A percentile compares a stretch with the other conserved stretches of the same genome.
Conservation (phyloP, 2,113 vertebrate species). For the Amphiprion percula region DNA sequence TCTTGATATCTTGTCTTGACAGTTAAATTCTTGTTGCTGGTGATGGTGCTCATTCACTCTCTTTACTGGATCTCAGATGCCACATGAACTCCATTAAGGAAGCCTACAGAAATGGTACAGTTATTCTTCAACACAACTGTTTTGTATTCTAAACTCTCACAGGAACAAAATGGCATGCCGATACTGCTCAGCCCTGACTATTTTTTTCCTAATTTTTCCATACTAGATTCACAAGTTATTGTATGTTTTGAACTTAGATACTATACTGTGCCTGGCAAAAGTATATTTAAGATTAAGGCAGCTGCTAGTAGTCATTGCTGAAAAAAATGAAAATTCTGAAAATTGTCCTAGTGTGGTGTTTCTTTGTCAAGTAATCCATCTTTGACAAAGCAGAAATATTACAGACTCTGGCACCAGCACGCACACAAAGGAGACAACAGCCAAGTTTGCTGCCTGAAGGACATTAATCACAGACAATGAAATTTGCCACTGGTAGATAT, state of each 20-base stretch:
- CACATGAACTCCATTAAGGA: constrained; percentile 30
- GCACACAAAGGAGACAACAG: not conserved
- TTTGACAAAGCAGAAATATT: not conserved
- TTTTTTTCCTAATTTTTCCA: no score
- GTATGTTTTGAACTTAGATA: no score
- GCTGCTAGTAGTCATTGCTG: not conserved
- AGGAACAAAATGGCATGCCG: not conserved
- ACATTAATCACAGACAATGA: constrained; percentile 10
- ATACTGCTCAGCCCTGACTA: no score
- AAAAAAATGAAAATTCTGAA: not conserved
- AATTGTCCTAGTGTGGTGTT: not conserved
- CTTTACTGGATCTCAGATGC: constrained; percentile 37
- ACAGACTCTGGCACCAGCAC: not conserved
- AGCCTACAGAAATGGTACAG: not conserved
- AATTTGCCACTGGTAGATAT: not conserved
- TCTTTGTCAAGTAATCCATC: not conserved
- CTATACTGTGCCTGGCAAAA: no score
- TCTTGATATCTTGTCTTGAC: constrained; percentile 27
- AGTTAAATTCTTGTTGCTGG: constrained; percentile 26
- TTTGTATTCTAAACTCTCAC: not conserved
- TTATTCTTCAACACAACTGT: not conserved
- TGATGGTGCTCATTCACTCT: constrained; percentile 24
- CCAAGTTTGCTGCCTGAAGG: constrained; percentile 1
- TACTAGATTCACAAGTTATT: no score
- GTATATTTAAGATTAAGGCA: not conserved